Percentiles rank a stretch among this genome's conserved stretches.
Conservation (phyloP, 2,888 invertebrate species). For the Theretra japonica region DNA sequence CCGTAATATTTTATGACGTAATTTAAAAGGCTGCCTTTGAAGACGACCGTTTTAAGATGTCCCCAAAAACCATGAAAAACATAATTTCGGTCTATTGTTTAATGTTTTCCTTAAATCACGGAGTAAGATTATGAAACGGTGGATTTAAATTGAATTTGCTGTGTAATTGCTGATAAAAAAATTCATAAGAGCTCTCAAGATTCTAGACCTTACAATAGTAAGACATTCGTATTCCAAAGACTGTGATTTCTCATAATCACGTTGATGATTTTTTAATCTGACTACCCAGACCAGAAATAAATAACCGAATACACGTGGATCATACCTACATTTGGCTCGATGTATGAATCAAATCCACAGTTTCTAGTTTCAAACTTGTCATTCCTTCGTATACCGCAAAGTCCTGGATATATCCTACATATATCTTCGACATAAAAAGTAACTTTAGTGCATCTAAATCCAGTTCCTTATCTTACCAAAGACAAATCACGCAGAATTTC, state of each 20-base stretch:
- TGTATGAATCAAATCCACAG: too few species aligned
- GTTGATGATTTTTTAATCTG: too few species aligned
- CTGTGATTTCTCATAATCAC: too few species aligned
- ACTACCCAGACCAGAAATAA: too few species aligned
- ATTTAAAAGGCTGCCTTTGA: constrained; percentile 70
- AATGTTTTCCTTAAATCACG: constrained; percentile 46
- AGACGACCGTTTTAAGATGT: constrained; percentile 45
- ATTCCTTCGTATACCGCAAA: too few species aligned
- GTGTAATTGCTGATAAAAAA: constrained; percentile 32
- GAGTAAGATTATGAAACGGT: constrained; percentile 41
- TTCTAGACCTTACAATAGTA: too few species aligned
- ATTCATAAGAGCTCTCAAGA: too few species aligned
- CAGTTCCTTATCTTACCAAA: constrained; percentile 63
- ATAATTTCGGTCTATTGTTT: constrained; percentile 55
- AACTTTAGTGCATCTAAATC: constrained; percentile 53
- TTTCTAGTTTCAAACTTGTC: too few species aligned
- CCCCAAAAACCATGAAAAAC: constrained; percentile 34
- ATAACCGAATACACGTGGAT: too few species aligned
- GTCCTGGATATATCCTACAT: too few species aligned
- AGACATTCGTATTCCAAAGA: too few species aligned
- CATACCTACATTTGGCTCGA: too few species aligned
- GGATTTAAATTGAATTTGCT: constrained; percentile 44
- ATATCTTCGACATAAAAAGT: not conserved
- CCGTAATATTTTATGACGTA: constrained; percentile 74
- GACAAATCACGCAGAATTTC: constrained; percentile 74